These are phyloP conservation scores for Tipula unca DNA, from an alignment of 2,888 invertebrate genomes.

Conservation along the genomic window DNA sequence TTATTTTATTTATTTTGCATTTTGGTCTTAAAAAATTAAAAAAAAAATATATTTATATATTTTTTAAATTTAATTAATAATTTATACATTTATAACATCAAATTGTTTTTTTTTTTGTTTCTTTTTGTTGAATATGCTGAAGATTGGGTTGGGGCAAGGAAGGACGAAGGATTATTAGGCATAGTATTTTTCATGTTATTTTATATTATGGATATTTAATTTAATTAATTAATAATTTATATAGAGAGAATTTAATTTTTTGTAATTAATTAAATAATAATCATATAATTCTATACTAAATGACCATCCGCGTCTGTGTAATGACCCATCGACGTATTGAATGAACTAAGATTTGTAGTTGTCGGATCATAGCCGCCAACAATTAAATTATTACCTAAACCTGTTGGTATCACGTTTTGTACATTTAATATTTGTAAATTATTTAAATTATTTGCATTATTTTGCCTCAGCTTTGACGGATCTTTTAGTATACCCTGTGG, in stretches of 20 bases:
- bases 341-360: constrained; percentile 38
- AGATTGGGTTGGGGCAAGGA: not conserved
- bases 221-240: not conserved
- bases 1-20: not conserved
- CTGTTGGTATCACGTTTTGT: constrained; percentile 43
- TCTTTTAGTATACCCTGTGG: constrained; percentile 56
- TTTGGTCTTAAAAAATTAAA: not conserved
- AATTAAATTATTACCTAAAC: constrained; percentile 37
- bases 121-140: not conserved
- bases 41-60: not conserved
- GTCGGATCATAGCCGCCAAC: constrained; percentile 36
- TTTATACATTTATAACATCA: constrained; percentile 14
- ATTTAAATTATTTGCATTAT: constrained; percentile 44
- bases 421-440: constrained; percentile 51
- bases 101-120: not conserved
- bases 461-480: constrained; percentile 43
- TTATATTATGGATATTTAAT: not conserved
- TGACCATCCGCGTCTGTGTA: constrained; percentile 43
- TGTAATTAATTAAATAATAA: constrained; percentile 15
- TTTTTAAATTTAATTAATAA: not conserved
- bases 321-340: constrained; percentile 37
- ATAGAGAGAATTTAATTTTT: not conserved
- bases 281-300: constrained; percentile 34
- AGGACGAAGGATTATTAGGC: not conserved
- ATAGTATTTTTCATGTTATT: not conserved